Conservation (phyloP, 2,888 invertebrate species). For the Axea sp. region DNA sequence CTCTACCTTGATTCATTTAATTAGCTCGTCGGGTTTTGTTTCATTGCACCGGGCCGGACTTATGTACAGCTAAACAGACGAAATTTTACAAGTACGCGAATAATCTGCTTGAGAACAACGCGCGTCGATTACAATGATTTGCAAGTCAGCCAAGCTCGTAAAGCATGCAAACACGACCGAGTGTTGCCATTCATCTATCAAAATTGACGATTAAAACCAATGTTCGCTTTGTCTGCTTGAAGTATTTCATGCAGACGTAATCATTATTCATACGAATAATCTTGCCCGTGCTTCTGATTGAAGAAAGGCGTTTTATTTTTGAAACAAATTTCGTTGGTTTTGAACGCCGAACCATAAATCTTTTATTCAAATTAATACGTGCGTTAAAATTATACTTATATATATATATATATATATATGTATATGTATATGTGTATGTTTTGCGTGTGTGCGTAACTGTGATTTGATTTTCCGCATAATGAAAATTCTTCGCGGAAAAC, state of each 20-base stretch:
- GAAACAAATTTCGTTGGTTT: background rate
- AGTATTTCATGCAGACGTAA: slow-evolving; percentile 26
- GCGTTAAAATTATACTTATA: too few relatives aligned
- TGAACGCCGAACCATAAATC: background rate
- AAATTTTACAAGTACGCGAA: slow-evolving; percentile 22
- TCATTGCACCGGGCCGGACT: background rate
- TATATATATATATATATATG: too few relatives aligned
- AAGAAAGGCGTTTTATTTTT: slow-evolving; percentile 8
- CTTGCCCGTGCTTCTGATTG: background rate
- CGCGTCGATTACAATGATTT: slow-evolving; percentile 28
- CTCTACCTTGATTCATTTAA: background rate
- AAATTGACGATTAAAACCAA: slow-evolving; percentile 37
- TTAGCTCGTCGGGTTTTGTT: background rate
- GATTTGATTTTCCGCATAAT: too few relatives aligned
- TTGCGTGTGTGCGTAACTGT: too few relatives aligned
- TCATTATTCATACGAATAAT: slow-evolving; percentile 22
- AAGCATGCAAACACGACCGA: slow-evolving; percentile 18
- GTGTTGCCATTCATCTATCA: slow-evolving; percentile 32
- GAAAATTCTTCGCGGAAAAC: too few relatives aligned
- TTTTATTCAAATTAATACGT: too few relatives aligned
- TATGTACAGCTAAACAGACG: background rate
- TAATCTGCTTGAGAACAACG: slow-evolving; percentile 20
- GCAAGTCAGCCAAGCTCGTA: slow-evolving; percentile 26
- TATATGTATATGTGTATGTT: too few relatives aligned
- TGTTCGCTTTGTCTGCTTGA: slow-evolving; percentile 17